Evolutionary conservation across 2,797 vertebrate species (phyloP), one percentile per base, ranked within the genome.

Genomic region (Tapirus indicus): DNA sequence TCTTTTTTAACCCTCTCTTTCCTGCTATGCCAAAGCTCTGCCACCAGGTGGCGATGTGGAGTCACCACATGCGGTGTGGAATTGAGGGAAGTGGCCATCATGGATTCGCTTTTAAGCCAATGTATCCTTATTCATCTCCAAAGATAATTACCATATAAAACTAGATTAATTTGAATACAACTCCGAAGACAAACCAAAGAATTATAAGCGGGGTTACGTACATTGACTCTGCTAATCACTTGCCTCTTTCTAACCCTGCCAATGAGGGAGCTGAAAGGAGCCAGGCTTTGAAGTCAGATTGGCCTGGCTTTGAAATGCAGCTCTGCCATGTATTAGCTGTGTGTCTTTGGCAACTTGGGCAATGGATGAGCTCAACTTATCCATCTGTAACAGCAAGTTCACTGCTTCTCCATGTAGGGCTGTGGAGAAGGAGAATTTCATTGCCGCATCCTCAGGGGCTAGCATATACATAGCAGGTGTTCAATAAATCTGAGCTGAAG

Each of bases 41-140:
- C 97, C 98, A 96, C 93, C 88, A 98, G 97, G 93, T 95, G 98
- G 98, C 88, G n/a, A 88, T n/a, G 32, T 52, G 64, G 96, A 97
- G 97, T 95, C 27, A 25, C 44, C 0, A 0, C 25, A 4, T 0
- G 74, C 4, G 0, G 41, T 0, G 11, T 49, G 82, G 56, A 16
- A 41, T 5, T 21, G 13, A 90, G 71, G 71, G 41, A 56, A 47
- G 56, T 2, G 12, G 83, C 49, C 62, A n/a, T 18, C 0, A 4
- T 1, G 58, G 25, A 85, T 94, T 85, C 12, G 6, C 60, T 90
- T 91, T 92, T 68, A 77, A 44, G 71, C 79, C 84, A 94, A 91
- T 23, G 2, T 49, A n/a, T 60, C 74, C 88, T 94, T 83, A 62
- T 68, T 91, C 62, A 78, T 80, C 72, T 79, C 47, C 21, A 74